These are phyloP conservation scores for Acanthiza pusilla DNA, from an alignment of 2,797 vertebrate genomes.

Conservation along the genomic window DNA sequence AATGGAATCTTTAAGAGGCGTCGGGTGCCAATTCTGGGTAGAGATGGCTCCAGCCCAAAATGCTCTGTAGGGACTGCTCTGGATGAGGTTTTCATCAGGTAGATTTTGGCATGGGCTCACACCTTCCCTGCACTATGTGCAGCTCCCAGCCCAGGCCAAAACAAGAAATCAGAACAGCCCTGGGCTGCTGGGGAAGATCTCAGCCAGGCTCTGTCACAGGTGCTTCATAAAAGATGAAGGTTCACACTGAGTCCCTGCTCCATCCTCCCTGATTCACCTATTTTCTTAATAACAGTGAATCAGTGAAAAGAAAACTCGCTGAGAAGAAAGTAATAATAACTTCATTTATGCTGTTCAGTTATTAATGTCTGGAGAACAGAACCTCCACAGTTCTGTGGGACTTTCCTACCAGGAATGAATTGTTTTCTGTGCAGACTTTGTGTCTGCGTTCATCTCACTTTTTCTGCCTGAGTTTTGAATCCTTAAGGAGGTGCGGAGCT, in stretches of 20 bases:
- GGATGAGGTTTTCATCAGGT: constrained; percentile 43
- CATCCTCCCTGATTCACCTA: background rate
- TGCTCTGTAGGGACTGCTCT: background rate
- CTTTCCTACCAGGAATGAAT: background rate
- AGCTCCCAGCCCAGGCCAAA: background rate
- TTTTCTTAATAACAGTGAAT: background rate
- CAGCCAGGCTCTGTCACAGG: background rate
- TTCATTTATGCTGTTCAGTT: background rate
- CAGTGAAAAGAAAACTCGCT: background rate
- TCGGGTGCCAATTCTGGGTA: constrained; percentile 9
- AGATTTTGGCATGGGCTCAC: constrained; percentile 4
- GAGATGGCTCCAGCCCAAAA: constrained; percentile 35
- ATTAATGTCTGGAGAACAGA: background rate
- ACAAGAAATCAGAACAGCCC: background rate
- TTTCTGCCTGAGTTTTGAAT: background rate
- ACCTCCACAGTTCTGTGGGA: background rate
- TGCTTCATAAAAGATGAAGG: background rate
- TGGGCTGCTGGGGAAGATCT: background rate
- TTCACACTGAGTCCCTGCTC: background rate
- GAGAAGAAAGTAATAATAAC: background rate
- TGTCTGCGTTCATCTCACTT: background rate
- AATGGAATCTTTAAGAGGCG: background rate
- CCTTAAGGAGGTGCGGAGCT: background rate
- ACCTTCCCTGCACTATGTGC: background rate
- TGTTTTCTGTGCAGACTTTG: background rate